phyloP scores from a whole-genome alignment of 2,113 vertebrate species.

The Semicossyphus pulcher region DNA sequence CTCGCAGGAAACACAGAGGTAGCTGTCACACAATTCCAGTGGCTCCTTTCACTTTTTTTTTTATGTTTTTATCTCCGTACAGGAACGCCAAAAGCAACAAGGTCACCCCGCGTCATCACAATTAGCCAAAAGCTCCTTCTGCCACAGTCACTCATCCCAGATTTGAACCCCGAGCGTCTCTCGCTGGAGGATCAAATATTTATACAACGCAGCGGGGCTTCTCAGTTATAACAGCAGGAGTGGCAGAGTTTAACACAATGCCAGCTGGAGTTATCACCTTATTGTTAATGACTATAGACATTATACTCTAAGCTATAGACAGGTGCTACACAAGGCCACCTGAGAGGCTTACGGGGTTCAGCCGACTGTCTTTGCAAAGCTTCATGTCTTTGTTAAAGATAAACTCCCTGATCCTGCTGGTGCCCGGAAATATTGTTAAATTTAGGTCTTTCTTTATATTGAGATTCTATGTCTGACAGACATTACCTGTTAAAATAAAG shows the following conservation, averaged over 20 bases:
- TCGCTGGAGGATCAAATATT: constrained; percentile 64
- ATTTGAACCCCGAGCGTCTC: constrained; percentile 35
- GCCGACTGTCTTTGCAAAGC: constrained; percentile 12
- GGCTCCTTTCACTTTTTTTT: constrained; percentile 56
- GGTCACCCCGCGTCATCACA: constrained; percentile 68
- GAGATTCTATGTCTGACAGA: too few relatives aligned
- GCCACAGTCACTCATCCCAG: constrained; percentile 44
- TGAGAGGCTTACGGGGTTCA: not conserved
- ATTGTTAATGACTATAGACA: constrained; percentile 42
- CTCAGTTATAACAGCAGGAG: constrained; percentile 40
- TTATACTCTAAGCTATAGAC: constrained; percentile 1
- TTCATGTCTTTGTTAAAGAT: constrained; percentile 2
- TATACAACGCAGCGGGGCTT: constrained; percentile 30
- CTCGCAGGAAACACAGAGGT: constrained; percentile 51
- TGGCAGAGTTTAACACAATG: constrained; percentile 45
- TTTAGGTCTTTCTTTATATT: not conserved
- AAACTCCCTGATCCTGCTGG: not conserved
- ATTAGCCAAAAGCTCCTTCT: constrained; percentile 58
- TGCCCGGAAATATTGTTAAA: not conserved
- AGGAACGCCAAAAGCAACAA: constrained; percentile 61
- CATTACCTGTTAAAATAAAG: too few relatives aligned
- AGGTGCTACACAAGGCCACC: constrained; percentile 16
- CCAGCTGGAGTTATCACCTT: constrained; percentile 50
- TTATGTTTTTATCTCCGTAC: constrained; percentile 68
- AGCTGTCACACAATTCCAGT: constrained; percentile 52